Base-by-base conservation (phyloP, 2,888 invertebrate species). In the Odontothrips loti region DNA sequence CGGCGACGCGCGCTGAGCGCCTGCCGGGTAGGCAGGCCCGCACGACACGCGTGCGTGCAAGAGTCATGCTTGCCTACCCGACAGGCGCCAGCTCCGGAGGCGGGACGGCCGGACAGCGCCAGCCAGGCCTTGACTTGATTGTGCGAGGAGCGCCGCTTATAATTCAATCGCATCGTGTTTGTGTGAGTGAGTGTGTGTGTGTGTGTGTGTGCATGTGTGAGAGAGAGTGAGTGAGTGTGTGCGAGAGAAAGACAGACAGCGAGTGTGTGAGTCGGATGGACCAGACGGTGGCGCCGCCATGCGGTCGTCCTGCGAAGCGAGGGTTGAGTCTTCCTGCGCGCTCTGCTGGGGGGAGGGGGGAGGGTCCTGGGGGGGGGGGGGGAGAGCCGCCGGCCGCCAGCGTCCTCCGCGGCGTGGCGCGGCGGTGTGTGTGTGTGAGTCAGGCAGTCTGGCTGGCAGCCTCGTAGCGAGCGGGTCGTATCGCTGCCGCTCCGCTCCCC, bases 251-350 rank as follows among this genome's bases (percentile, higher is more conserved):
- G 23, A 68, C 68, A 68, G 9, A n/a, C 12, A 23, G n/a, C 23
- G 68, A 27, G 23, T 9, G 68, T 43, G 34, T 6, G 34, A 3
- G 51, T 10, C 51, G 27, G 68, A 23, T 23, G n/a, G 12, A 27
- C 27, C 68, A 75, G 68, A 75, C 68, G 27, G 68, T 75, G 68
- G 68, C 68, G 68, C 68, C 68, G 11, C 68, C 68, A 27, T 8
- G 68, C 68, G 68, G 68, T 8, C 68, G 68, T 23, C 12, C 68
- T 27, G 68, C 23, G 68, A 75, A 75, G 68, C 68, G 68, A 23
- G 58, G n/a, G 58, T 51, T n/a, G 58, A 58, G 58, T 51, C 51
- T 12, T 51, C 51, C 68, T 68, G 68, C 27, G 68, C 68, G 27
- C 68, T 27, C 27, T 27, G 68, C 1, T 27, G 23, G 23, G 68